Conservation (phyloP, 1,140 invertebrate species). For the Sarcophaga bullata region DNA sequence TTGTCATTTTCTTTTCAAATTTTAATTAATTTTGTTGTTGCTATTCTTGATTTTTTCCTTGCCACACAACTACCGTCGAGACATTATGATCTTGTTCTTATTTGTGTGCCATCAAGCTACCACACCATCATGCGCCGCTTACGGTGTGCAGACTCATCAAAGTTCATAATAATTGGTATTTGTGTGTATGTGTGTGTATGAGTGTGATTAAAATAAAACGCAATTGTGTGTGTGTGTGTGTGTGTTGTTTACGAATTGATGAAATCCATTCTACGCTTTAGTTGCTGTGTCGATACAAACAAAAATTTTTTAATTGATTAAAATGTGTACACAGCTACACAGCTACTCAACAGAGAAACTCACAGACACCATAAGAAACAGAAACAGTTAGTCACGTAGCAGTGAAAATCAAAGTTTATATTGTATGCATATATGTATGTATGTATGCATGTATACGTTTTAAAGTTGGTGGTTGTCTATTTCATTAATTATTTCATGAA, state of each 20-base stretch:
- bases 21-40: conserved; percentile 14
- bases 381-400: not conserved
- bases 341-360: not conserved
- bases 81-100: not conserved
- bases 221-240: not conserved
- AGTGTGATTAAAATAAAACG: not conserved
- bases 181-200: not conserved
- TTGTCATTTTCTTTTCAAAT: not conserved
- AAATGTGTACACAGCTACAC: not conserved
- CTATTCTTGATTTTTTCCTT: not conserved
- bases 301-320: not conserved
- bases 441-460: not conserved
- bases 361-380: not conserved
- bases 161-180: conserved; percentile 19
- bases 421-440: not conserved
- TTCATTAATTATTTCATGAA: not conserved
- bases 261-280: too few species aligned
- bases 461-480: too few species aligned
- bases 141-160: not conserved
- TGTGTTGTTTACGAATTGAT: too few species aligned
- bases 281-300: not conserved
- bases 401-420: not conserved
- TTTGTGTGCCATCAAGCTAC: not conserved
- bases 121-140: not conserved
- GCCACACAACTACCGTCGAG: not conserved